These are phyloP conservation scores for Halocynthia roretzi DNA, from an alignment of 23 tunicate genomes.

Conservation along the genomic window DNA sequence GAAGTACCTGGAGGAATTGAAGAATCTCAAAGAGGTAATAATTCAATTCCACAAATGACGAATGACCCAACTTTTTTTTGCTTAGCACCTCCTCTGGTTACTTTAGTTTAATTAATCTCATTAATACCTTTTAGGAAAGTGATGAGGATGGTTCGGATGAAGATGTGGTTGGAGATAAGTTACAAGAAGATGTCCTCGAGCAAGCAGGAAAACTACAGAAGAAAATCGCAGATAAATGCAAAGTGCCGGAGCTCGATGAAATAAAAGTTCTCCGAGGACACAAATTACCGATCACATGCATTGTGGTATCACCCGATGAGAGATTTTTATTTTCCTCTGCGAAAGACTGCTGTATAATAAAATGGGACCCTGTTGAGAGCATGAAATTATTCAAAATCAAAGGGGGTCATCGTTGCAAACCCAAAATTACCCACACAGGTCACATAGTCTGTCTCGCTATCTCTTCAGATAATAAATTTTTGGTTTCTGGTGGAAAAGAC, in stretches of 20 bases:
- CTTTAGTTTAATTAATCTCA: too few species aligned
- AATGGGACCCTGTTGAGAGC: conserved; percentile 31
- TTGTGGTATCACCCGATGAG: conserved; percentile 45
- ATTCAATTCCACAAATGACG: too few species aligned
- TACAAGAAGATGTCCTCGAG: conserved; percentile 76
- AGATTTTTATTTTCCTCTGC: conserved; percentile 45
- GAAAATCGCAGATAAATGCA: conserved; percentile 61
- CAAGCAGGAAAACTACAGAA: conserved; percentile 66
- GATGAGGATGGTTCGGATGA: conserved; percentile 29
- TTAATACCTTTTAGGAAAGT: not conserved
- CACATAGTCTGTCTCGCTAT: conserved; percentile 73
- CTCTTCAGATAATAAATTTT: conserved; percentile 55
- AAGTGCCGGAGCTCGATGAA: conserved; percentile 15
- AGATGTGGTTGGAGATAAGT: conserved; percentile 65
- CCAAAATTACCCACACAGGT: conserved; percentile 21
- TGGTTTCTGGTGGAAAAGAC: conserved; percentile 78
- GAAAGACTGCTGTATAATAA: conserved; percentile 82
- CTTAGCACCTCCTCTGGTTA: too few species aligned
- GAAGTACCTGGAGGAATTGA: conserved; percentile 53
- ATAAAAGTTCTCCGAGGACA: conserved; percentile 46
- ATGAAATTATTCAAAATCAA: conserved; percentile 2
- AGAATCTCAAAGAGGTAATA: conserved; percentile 7
- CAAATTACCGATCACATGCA: conserved; percentile 37
- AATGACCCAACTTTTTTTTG: too few species aligned
- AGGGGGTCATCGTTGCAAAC: conserved; percentile 11